These are phyloP conservation scores for Tiliacea citrago DNA, from an alignment of 2,888 invertebrate species.

Conservation along the genomic window DNA sequence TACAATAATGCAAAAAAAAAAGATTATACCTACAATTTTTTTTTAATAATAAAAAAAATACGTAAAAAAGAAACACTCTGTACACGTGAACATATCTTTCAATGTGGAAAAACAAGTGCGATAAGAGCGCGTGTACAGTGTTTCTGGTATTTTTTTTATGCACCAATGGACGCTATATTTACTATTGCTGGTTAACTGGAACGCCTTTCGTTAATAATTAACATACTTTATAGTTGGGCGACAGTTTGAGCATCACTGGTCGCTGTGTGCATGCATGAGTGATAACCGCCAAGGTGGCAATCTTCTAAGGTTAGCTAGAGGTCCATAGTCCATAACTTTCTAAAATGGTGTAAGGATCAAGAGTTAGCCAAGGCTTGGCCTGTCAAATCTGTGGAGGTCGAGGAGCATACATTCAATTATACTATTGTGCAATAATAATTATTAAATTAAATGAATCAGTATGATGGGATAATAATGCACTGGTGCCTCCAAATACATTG, in stretches of 20 bases:
- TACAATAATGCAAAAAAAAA: too few species aligned
- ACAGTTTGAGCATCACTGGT: slow-evolving; percentile 11
- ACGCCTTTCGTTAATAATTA: too few species aligned
- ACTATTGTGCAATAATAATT: background rate
- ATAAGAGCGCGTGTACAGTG: too few species aligned
- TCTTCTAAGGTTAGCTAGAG: background rate
- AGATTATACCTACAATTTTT: too few species aligned
- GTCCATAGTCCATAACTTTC: slow-evolving; percentile 9
- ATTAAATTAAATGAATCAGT: background rate
- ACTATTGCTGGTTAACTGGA: too few species aligned
- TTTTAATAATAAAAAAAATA: too few species aligned
- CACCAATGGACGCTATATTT: too few species aligned
- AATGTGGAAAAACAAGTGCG: too few species aligned
- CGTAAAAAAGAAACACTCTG: too few species aligned
- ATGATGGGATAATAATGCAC: background rate
- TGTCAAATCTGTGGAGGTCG: background rate
- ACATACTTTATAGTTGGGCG: too few species aligned
- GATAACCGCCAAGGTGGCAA: background rate
- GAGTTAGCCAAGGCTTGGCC: background rate
- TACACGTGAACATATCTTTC: too few species aligned
- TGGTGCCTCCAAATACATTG: background rate
- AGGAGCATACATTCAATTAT: background rate
- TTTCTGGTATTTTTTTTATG: too few species aligned
- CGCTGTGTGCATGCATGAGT: slow-evolving; percentile 5
- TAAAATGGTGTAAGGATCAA: background rate